These are phyloP conservation scores for Ameiurus melas DNA, from an alignment of 2,113 vertebrate genomes.

Conservation along the genomic window DNA sequence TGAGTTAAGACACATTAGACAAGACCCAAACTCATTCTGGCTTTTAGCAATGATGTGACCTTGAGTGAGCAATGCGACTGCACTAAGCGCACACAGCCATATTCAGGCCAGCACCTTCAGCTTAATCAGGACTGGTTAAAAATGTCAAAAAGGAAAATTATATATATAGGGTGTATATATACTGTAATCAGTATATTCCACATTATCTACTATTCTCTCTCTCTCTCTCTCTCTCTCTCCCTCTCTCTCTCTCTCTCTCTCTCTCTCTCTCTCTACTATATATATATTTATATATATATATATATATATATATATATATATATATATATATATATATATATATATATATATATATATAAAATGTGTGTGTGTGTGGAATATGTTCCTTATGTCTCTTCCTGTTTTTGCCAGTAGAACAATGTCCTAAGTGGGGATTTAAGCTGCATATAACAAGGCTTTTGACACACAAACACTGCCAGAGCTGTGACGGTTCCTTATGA, in stretches of 20 bases:
- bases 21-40: constrained; percentile 57
- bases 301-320: too few species aligned
- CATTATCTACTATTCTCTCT: background rate
- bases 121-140: constrained; percentile 57
- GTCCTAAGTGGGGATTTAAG: constrained; percentile 69
- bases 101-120: constrained; percentile 53
- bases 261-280: too few species aligned
- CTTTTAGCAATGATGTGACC: constrained; percentile 69
- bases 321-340: background rate
- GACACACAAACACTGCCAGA: constrained; percentile 64
- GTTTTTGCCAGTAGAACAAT: constrained; percentile 44
- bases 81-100: constrained; percentile 60
- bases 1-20: constrained; percentile 68
- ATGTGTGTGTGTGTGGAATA: background rate
- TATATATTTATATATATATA: too few species aligned
- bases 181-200: background rate
- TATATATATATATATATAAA: too few species aligned
- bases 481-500: constrained; percentile 74
- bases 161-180: background rate
- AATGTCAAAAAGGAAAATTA: constrained; percentile 64
- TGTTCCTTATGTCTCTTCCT: constrained; percentile 33
- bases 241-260: too few species aligned
- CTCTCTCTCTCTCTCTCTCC: too few species aligned
- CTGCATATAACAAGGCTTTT: constrained; percentile 67
- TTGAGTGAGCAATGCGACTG: constrained; percentile 67